Evolutionary conservation across 2,797 vertebrate genomes (phyloP).

Genomic region (Sciurus vulgaris): DNA sequence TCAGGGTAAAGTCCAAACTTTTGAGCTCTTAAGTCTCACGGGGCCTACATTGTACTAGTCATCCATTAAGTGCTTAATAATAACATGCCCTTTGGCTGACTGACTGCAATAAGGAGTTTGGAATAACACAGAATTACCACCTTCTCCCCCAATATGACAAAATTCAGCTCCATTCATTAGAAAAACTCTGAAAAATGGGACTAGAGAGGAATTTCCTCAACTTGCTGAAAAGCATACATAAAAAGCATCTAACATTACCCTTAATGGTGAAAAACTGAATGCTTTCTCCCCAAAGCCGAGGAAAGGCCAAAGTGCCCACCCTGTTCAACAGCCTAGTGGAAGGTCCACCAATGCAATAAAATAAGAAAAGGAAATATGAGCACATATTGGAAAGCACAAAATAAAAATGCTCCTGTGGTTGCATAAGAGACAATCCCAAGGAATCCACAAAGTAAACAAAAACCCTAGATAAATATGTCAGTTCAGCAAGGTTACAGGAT

Average conservation of each 20-base stretch:
- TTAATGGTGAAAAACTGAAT: not conserved
- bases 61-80: not conserved
- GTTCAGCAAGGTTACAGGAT: not conserved
- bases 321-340: not conserved
- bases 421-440: not conserved
- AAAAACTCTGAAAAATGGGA: not conserved
- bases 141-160: not conserved
- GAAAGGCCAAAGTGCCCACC: not conserved
- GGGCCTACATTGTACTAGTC: not conserved
- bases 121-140: not conserved
- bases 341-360: not conserved
- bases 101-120: not conserved
- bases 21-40: not conserved
- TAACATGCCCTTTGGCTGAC: too few relatives aligned
- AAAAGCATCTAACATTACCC: not conserved
- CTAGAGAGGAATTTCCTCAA: not conserved
- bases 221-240: not conserved
- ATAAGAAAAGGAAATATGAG: not conserved
- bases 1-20: not conserved
- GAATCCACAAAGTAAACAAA: not conserved
- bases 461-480: not conserved
- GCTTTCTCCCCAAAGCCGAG: not conserved
- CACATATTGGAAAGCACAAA: not conserved
- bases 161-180: not conserved
- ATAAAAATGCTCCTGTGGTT: not conserved